Evolutionary conservation across 2,797 vertebrate species (phyloP), one percentile per base, ranked within the genome.

Genomic region (Gambelia wislizenii): DNA sequence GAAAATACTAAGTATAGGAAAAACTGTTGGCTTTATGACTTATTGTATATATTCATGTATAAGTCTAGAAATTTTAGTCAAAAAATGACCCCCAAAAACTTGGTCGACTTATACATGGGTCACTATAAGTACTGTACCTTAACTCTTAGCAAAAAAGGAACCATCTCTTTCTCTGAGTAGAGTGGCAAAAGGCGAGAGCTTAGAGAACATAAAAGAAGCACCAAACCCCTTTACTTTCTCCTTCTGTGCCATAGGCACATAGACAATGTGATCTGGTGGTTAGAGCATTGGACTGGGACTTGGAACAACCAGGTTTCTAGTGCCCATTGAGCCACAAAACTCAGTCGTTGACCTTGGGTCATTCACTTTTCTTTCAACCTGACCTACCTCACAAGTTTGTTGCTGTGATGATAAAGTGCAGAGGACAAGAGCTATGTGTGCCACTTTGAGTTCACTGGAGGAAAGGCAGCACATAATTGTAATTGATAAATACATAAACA

Each of bases 1-100:
- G 84, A 83, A 47, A 93, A 72, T 78, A 89, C 61, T 27, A 85
- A 80, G 64, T 42, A 89, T 30, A 81, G 18, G 0, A 92, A 95
- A 88, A 91, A 92, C 64, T 81, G 1, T 0, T 1, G n/a, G 25
- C 0, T 76, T 87, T 52, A 90, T 16, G 72, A 70, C 27, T 3
- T 82, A n/a, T n/a, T n/a, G n/a, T n/a, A n/a, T n/a, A n/a, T n/a
- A n/a, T n/a, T n/a, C n/a, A n/a, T n/a, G n/a, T n/a, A n/a, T n/a
- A n/a, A n/a, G n/a, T n/a, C n/a, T n/a, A n/a, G n/a, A n/a, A n/a
- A n/a, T n/a, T n/a, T n/a, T n/a, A n/a, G n/a, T n/a, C n/a, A n/a
- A n/a, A n/a, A n/a, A n/a, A n/a, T n/a, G n/a, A n/a, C n/a, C n/a
- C n/a, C n/a, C n/a, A n/a, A n/a, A n/a, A n/a, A n/a, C n/a, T n/a